Evolutionary conservation across 2,113 vertebrate genomes (phyloP).

Genomic region (Platanista minor): DNA sequence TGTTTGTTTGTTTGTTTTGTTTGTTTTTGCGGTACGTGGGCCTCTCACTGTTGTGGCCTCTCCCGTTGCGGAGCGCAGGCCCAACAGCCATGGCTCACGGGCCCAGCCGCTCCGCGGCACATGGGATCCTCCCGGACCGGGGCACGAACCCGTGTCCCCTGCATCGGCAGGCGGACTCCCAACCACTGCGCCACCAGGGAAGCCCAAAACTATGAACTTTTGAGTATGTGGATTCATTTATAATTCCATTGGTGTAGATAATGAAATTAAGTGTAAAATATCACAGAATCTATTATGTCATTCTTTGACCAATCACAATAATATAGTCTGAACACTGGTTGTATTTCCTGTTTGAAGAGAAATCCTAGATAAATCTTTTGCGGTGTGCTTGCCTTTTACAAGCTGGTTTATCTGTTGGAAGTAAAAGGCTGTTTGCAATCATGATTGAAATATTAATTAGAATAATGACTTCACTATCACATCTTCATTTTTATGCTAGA

Average conservation of each 20-base stretch:
- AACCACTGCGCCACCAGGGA: no score
- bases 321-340: not conserved
- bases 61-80: no score
- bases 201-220: not conserved
- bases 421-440: not conserved
- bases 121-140: no score
- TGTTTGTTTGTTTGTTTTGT: no score
- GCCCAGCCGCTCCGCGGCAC: no score
- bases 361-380: not conserved
- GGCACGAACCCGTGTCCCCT: no score
- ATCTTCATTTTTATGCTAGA: slow-evolving; percentile 4
- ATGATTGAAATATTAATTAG: slow-evolving; percentile 42
- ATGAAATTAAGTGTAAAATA: not conserved
- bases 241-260: not conserved
- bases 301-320: not conserved
- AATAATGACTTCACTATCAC: not conserved
- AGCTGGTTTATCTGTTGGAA: not conserved
- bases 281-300: not conserved
- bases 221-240: not conserved
- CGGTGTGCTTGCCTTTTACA: not conserved
- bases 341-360: not conserved
- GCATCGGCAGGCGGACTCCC: no score
- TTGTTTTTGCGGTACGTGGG: no score
- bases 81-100: no score
- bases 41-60: no score